Conservation (phyloP, 2,113 vertebrate genomes). For the Piliocolobus tephrosceles region DNA sequence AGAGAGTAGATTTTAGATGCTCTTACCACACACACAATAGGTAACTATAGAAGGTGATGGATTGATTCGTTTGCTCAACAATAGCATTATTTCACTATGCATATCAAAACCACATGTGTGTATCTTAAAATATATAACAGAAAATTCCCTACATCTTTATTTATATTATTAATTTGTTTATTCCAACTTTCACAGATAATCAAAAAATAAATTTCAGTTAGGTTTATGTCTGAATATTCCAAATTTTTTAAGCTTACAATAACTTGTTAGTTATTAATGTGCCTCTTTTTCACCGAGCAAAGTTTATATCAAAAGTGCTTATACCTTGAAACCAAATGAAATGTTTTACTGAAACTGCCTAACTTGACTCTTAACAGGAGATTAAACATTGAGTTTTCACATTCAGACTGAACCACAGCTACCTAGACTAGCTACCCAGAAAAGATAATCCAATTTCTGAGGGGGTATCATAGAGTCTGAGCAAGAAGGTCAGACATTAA, state of each 20-base stretch:
- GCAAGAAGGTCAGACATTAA: conserved; percentile 26
- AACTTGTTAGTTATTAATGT: background rate
- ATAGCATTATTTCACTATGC: background rate
- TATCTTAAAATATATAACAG: background rate
- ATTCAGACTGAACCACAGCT: background rate
- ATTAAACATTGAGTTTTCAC: conserved; percentile 12
- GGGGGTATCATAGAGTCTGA: background rate
- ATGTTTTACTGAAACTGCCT: background rate
- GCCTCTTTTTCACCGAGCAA: background rate
- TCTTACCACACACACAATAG: background rate
- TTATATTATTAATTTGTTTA: conserved; percentile 9
- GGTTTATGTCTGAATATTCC: background rate
- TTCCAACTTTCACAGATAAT: background rate
- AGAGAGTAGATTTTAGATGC: background rate
- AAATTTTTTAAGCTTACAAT: background rate
- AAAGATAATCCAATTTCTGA: conserved; percentile 33
- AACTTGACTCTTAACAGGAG: conserved; percentile 17
- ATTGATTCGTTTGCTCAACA: background rate
- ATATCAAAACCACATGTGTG: background rate
- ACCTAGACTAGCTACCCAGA: background rate
- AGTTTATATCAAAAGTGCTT: background rate
- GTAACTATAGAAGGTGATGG: background rate
- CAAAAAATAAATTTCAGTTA: background rate
- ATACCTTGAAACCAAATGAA: conserved; percentile 24
- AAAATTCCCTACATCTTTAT: background rate